Evolutionary conservation across 1,140 invertebrate species (phyloP).

Genomic region (Plectus sambesii): DNA sequence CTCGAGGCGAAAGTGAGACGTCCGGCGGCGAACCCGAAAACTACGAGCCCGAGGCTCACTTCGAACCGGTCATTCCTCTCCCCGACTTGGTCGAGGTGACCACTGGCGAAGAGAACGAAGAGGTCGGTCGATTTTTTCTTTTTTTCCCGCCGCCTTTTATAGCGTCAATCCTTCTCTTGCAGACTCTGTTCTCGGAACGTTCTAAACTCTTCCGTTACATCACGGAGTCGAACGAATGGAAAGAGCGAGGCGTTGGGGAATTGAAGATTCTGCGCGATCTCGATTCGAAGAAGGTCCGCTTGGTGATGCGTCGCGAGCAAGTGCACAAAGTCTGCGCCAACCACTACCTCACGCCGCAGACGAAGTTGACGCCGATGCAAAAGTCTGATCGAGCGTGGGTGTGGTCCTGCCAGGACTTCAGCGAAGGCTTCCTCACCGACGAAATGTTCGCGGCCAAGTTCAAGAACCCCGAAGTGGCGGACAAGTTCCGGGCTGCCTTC

Average conservation of each 20-base stretch:
- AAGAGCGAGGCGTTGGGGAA: slow-evolving; percentile 51
- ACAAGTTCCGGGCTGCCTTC: too few species aligned
- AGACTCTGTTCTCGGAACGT: slow-evolving; percentile 31
- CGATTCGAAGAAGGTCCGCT: slow-evolving; percentile 57
- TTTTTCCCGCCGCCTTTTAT: too few species aligned
- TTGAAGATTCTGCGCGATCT: slow-evolving; percentile 53
- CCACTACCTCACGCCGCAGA: too few species aligned
- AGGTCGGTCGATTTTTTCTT: slow-evolving; percentile 13
- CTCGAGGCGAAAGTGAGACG: too few species aligned
- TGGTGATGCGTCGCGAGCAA: slow-evolving; percentile 74
- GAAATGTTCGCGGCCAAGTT: too few species aligned
- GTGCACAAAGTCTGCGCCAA: slow-evolving; percentile 71
- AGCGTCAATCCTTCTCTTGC: slow-evolving; percentile 4
- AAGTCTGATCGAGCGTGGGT: too few species aligned
- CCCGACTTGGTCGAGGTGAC: slow-evolving; percentile 46
- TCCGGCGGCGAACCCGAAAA: slow-evolving; percentile 37
- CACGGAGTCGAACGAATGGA: slow-evolving; percentile 46
- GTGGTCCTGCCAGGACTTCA: too few species aligned
- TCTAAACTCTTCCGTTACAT: slow-evolving; percentile 36
- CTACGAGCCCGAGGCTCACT: slow-evolving; percentile 48
- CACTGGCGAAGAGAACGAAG: slow-evolving; percentile 39
- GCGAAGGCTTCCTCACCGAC: too few species aligned
- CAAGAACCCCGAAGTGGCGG: too few species aligned
- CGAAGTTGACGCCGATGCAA: too few species aligned
- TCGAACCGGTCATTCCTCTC: slow-evolving; percentile 49